phyloP scores from a whole-genome alignment of 2,113 vertebrate genomes.

The Falco punctatus region DNA sequence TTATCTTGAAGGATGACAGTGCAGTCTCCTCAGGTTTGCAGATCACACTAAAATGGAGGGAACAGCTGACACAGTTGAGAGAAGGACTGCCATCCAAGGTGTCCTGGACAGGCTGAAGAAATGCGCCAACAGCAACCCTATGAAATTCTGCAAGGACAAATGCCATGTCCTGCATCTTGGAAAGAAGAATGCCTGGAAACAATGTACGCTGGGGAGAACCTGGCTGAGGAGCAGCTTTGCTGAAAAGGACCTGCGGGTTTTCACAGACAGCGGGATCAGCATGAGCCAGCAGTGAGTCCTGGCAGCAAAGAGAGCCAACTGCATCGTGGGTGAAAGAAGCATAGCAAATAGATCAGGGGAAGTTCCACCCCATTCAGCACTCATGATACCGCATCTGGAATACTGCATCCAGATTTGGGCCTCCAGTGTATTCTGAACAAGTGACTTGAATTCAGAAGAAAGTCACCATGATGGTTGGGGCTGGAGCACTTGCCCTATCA shows the following conservation, averaged over 20 bases:
- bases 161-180: neutral
- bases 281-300: neutral
- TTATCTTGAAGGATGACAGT: neutral
- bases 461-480: neutral
- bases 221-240: neutral
- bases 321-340: neutral
- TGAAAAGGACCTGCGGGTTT: neutral
- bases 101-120: neutral
- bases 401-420: neutral
- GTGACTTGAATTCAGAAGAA: neutral
- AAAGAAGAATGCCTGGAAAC: neutral
- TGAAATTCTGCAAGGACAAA: neutral
- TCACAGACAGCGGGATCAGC: neutral
- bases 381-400: neutral
- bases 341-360: neutral
- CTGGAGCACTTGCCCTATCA: neutral
- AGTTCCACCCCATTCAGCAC: neutral
- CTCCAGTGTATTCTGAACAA: neutral
- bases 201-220: neutral
- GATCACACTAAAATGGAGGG: neutral
- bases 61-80: neutral
- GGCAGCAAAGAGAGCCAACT: neutral
- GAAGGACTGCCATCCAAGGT: neutral
- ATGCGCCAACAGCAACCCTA: neutral
- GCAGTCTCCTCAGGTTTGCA: neutral